A percentile compares a stretch with the other conserved stretches of the same genome.
These are phyloP conservation scores for Melanostigma gelatinosum DNA, from an alignment of 2,113 vertebrate species.

Conservation along the genomic window DNA sequence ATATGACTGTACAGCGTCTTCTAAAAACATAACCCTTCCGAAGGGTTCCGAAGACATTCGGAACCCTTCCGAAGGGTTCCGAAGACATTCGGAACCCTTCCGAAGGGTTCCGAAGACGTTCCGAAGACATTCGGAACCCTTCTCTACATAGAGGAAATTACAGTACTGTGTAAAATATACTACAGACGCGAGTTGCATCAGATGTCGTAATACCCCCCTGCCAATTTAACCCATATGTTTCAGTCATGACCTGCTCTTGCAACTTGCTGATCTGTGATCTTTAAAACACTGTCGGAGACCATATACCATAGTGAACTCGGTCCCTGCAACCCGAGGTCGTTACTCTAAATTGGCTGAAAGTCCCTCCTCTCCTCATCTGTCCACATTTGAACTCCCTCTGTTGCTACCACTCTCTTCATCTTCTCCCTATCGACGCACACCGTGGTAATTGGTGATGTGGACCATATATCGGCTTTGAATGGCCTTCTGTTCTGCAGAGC, in stretches of 20 bases:
- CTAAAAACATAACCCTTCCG: not conserved
- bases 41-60: not conserved
- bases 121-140: not conserved
- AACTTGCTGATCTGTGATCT: not conserved
- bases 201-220: not conserved
- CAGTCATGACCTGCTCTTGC: too few species aligned
- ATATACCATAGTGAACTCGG: not conserved
- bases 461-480: slow-evolving; percentile 73
- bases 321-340: slow-evolving; percentile 46
- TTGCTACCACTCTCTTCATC: slow-evolving; percentile 53
- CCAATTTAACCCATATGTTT: not conserved
- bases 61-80: too few species aligned
- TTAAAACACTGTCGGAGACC: not conserved
- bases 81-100: too few species aligned
- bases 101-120: not conserved
- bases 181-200: not conserved
- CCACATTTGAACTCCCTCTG: slow-evolving; percentile 49
- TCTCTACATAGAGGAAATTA: not conserved
- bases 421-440: slow-evolving; percentile 57
- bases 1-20: not conserved
- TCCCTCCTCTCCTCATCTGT: slow-evolving; percentile 42
- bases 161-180: not conserved
- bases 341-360: slow-evolving; percentile 48
- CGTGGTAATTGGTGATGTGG: slow-evolving; percentile 74
- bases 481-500: slow-evolving; percentile 58